phyloP scores from a whole-genome alignment of 30 jellyfish, hydroid and myxozoan species.

The Chrysaora quinquecirrha region DNA sequence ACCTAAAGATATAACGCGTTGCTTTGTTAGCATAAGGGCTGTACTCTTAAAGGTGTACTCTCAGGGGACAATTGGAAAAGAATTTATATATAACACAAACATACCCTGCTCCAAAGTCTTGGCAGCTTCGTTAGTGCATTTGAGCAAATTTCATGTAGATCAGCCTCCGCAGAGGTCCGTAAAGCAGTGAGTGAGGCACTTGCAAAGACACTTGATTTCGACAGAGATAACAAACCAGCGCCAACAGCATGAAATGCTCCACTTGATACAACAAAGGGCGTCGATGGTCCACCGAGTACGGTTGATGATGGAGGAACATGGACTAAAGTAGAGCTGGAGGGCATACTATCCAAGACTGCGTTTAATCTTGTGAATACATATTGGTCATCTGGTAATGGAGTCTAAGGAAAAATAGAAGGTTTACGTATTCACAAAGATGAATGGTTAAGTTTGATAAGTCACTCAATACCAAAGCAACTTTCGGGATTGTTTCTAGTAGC shows the following conservation, averaged over 20 bases:
- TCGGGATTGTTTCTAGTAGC: too few relatives aligned
- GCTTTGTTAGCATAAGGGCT: too few relatives aligned
- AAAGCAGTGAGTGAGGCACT: conserved; percentile 78
- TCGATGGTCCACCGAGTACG: conserved; percentile 41
- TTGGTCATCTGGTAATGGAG: conserved; percentile 67
- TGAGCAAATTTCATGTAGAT: conserved; percentile 53
- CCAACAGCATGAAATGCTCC: conserved; percentile 72
- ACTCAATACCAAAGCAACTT: too few relatives aligned
- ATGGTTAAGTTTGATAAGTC: too few relatives aligned
- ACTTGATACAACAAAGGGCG: conserved; percentile 70
- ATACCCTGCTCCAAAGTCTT: conserved; percentile 87
- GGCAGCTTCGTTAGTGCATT: conserved; percentile 79
- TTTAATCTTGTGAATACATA: conserved; percentile 68
- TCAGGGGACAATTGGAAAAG: too few relatives aligned
- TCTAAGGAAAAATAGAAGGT: conserved; percentile 16
- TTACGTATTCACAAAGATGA: too few relatives aligned
- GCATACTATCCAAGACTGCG: conserved; percentile 62
- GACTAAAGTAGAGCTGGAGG: conserved; percentile 51
- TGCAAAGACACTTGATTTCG: conserved; percentile 55
- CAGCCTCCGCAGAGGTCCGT: conserved; percentile 46
- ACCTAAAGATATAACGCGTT: too few relatives aligned
- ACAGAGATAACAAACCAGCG: conserved; percentile 62
- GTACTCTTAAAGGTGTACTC: too few relatives aligned
- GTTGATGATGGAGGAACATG: conserved; percentile 53
- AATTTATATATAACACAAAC: too few relatives aligned